Evolutionary conservation across 2,888 invertebrate species (phyloP).

Genomic region (Endotricha flammealis): DNA sequence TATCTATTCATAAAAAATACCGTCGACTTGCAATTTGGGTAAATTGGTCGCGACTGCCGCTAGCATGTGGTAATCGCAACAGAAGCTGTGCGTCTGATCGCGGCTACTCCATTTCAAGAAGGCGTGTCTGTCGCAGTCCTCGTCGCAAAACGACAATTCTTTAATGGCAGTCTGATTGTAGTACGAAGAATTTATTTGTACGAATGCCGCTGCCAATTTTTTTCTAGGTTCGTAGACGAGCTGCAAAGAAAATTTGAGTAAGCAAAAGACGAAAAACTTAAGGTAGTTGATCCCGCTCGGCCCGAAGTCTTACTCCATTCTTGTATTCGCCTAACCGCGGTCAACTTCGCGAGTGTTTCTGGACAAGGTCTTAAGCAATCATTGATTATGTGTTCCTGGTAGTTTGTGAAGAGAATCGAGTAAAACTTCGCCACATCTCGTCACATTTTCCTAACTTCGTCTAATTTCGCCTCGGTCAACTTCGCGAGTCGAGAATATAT

Average conservation of each 20-base stretch:
- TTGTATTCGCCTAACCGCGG: too few relatives aligned
- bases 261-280: too few relatives aligned
- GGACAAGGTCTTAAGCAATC: too few relatives aligned
- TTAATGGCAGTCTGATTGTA: slow-evolving; percentile 36
- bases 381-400: too few relatives aligned
- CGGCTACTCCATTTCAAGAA: slow-evolving; percentile 59
- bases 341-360: too few relatives aligned
- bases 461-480: too few relatives aligned
- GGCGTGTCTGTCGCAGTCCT: slow-evolving; percentile 40
- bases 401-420: too few relatives aligned
- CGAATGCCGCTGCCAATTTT: slow-evolving; percentile 45
- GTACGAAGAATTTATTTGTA: slow-evolving; percentile 56
- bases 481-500: too few relatives aligned
- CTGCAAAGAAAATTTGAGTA: slow-evolving; percentile 42
- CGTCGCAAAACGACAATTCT: slow-evolving; percentile 44
- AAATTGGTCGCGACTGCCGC: slow-evolving; percentile 27
- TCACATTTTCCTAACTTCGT: too few relatives aligned
- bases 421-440: too few relatives aligned
- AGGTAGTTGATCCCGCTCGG: not conserved
- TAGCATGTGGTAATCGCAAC: slow-evolving; percentile 53
- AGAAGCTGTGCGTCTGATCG: slow-evolving; percentile 60
- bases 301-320: too few relatives aligned
- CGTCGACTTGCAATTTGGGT: slow-evolving; percentile 31
- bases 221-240: slow-evolving; percentile 45
- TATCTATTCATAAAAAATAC: slow-evolving; percentile 28